Percentiles rank a stretch among this genome's conserved stretches.
These are phyloP conservation scores for Melanotaenia pygmaea DNA, from an alignment of 2,797 vertebrate genomes.

Conservation along the genomic window DNA sequence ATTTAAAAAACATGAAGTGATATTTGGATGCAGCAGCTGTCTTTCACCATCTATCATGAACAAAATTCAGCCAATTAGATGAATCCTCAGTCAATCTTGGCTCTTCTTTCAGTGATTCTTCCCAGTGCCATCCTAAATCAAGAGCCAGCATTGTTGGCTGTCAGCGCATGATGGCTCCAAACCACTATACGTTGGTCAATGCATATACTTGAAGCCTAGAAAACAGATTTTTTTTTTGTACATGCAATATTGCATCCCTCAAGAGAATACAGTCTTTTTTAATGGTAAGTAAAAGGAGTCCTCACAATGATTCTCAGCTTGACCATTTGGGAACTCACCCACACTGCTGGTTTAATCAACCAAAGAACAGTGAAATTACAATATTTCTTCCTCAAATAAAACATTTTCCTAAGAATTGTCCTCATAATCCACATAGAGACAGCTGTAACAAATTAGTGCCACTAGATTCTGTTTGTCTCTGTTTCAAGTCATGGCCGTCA, in stretches of 20 bases:
- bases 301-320: not conserved
- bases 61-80: too few species aligned
- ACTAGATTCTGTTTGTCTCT: not conserved
- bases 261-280: not conserved
- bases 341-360: slow-evolving; percentile 41
- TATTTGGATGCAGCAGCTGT: too few species aligned
- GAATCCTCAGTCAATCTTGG: too few species aligned
- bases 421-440: slow-evolving; percentile 19
- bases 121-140: too few species aligned
- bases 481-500: slow-evolving; percentile 28
- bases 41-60: too few species aligned
- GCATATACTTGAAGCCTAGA: not conserved
- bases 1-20: too few species aligned
- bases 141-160: too few species aligned
- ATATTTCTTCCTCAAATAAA: slow-evolving; percentile 15
- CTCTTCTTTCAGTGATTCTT: too few species aligned
- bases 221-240: not conserved
- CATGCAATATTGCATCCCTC: not conserved
- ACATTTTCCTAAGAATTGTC: slow-evolving; percentile 15
- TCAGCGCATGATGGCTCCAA: too few species aligned
- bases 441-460: slow-evolving; percentile 1
- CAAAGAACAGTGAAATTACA: slow-evolving; percentile 50
- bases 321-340: not conserved
- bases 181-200: not conserved
- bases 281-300: not conserved